Percentiles rank a stretch among this genome's conserved stretches.
Evolutionary conservation across 2,797 vertebrate species (phyloP).

Genomic region (Scyliorhinus canicula): DNA sequence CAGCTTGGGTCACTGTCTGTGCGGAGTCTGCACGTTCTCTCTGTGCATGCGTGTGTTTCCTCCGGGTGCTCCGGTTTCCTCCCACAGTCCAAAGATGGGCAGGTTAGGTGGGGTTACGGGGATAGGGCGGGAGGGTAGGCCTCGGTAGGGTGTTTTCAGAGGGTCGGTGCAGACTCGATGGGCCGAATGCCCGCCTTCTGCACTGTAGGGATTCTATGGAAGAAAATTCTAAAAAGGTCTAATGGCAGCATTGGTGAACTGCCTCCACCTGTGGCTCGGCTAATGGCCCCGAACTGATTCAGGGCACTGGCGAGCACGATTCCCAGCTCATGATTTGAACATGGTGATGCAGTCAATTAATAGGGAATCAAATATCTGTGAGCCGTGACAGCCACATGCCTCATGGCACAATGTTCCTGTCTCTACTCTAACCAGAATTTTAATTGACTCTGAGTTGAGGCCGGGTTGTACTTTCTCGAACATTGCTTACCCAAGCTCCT

Average conservation of each 20-base stretch:
- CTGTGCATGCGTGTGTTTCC: no score
- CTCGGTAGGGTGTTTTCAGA: no score
- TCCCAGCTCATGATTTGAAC: background rate
- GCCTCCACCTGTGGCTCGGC: background rate
- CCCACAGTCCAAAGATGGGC: no score
- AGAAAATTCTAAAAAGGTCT: background rate
- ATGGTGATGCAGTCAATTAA: background rate
- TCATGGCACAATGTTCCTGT: background rate
- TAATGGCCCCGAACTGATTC: background rate
- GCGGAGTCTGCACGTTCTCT: no score
- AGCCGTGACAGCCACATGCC: background rate
- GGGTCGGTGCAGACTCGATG: no score
- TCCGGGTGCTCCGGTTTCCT: no score
- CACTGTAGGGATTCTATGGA: no score
- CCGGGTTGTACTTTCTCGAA: background rate
- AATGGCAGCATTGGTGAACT: background rate
- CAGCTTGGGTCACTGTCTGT: no score
- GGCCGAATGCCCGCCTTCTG: no score
- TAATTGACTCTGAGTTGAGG: background rate
- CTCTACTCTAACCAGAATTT: background rate
- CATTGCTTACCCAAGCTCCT: background rate
- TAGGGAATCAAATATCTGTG: background rate
- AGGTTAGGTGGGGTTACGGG: no score
- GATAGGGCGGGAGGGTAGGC: no score
- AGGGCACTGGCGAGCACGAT: background rate